Conservation (phyloP, 2,888 invertebrate genomes). For the Drosophila setosimentum region DNA sequence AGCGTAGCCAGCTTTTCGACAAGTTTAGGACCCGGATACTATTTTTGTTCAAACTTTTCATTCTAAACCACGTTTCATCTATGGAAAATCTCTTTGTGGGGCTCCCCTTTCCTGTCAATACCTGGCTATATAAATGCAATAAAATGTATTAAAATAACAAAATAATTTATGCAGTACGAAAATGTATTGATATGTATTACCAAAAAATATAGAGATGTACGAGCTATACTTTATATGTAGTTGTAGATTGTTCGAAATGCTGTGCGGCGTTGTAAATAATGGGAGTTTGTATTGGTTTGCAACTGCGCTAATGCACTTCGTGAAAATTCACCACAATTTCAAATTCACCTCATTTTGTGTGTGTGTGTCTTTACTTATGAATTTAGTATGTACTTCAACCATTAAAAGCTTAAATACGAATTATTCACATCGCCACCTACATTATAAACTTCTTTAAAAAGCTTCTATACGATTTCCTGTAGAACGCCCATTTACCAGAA, state of each 20-base stretch:
- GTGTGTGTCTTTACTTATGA: slow-evolving; percentile 8
- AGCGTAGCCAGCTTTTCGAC: neutral
- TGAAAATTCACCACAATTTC: neutral
- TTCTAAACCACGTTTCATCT: neutral
- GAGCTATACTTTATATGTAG: neutral
- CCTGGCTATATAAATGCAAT: neutral
- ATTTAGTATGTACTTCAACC: slow-evolving; percentile 12
- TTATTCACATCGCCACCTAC: neutral
- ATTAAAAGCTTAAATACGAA: neutral
- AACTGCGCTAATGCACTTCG: neutral
- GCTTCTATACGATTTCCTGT: neutral
- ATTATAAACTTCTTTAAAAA: neutral
- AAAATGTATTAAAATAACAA: neutral
- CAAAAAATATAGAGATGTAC: neutral
- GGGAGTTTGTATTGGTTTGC: slow-evolving; percentile 5
- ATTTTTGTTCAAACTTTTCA: neutral
- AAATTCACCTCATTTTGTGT: slow-evolving; percentile 20
- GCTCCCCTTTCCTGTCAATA: neutral
- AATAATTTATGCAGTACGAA: neutral
- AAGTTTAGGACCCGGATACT: neutral
- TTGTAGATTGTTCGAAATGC: neutral
- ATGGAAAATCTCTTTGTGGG: neutral
- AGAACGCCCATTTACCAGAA: neutral
- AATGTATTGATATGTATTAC: neutral
- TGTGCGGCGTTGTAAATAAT: neutral